phyloP scores from a whole-genome alignment of 1,140 invertebrate species.

The Lanistes nyassanus region DNA sequence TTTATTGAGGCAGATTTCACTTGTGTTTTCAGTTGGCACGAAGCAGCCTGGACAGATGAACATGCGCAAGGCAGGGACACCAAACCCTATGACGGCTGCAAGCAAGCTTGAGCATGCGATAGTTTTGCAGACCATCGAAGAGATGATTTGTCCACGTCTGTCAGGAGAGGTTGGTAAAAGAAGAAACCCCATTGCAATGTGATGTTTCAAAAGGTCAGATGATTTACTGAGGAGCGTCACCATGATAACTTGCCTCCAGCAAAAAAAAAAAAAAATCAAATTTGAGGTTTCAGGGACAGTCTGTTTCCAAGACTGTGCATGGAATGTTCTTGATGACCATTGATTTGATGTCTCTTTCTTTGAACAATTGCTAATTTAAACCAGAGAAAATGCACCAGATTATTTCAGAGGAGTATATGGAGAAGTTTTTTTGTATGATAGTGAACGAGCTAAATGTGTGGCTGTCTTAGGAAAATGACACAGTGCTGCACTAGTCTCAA shows the following conservation, averaged over 20 bases:
- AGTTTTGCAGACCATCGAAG: conserved; percentile 61
- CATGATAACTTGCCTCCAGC: neutral
- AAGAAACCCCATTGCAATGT: neutral
- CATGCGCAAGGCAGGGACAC: conserved; percentile 56
- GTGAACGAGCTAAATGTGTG: too few relatives aligned
- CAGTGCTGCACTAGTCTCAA: too few relatives aligned
- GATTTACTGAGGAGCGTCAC: neutral
- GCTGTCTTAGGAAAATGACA: too few relatives aligned
- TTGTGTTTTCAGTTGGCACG: conserved; percentile 1
- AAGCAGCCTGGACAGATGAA: conserved; percentile 36
- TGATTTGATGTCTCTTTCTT: too few relatives aligned
- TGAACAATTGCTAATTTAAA: too few relatives aligned
- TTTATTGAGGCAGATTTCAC: neutral
- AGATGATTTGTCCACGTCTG: conserved; percentile 62
- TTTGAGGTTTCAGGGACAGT: too few relatives aligned
- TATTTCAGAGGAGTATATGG: too few relatives aligned
- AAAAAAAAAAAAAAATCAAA: neutral
- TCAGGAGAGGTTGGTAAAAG: conserved; percentile 50
- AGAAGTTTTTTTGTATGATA: too few relatives aligned
- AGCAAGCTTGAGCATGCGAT: conserved; percentile 63
- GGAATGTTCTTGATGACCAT: neutral
- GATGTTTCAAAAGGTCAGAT: neutral
- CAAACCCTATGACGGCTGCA: conserved; percentile 59
- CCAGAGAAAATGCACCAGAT: too few relatives aligned
- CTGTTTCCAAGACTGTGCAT: neutral